Evolutionary conservation across 2,797 vertebrate species (phyloP).

Genomic region (Ctenosaura bakeri): DNA sequence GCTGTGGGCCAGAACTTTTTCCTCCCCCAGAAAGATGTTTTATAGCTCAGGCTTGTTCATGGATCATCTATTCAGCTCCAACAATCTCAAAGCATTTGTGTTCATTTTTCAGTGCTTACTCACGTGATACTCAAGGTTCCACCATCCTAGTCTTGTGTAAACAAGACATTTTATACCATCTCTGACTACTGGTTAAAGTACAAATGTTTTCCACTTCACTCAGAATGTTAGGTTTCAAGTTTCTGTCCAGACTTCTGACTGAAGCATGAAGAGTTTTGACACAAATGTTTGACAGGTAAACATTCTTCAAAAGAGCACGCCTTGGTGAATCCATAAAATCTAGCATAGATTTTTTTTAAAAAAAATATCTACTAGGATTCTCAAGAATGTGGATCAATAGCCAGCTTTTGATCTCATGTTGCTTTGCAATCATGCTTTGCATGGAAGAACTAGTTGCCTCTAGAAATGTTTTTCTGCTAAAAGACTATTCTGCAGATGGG

Average conservation of each 20-base stretch:
- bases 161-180: constrained; percentile 70
- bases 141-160: constrained; percentile 5
- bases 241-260: constrained; percentile 56
- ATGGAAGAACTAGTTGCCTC: constrained; percentile 48
- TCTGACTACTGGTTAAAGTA: constrained; percentile 81
- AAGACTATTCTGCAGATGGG: constrained; percentile 44
- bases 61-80: neutral
- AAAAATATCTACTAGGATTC: constrained; percentile 20
- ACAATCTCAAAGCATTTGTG: constrained; percentile 31
- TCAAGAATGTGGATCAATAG: constrained; percentile 71
- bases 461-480: constrained; percentile 33
- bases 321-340: neutral
- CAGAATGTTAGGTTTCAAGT: constrained; percentile 59
- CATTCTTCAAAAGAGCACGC: constrained; percentile 5
- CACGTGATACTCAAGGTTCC: neutral
- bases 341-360: neutral
- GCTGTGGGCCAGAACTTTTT: neutral
- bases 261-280: constrained; percentile 28
- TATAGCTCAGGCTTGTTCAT: neutral
- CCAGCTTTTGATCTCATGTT: constrained; percentile 71
- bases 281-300: neutral
- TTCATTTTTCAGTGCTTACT: constrained; percentile 32
- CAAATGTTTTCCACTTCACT: constrained; percentile 55
- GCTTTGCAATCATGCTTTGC: constrained; percentile 63
- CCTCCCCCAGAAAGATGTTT: neutral